Conservation (phyloP, 2,888 invertebrate genomes). For the Argyra leucocephala region DNA sequence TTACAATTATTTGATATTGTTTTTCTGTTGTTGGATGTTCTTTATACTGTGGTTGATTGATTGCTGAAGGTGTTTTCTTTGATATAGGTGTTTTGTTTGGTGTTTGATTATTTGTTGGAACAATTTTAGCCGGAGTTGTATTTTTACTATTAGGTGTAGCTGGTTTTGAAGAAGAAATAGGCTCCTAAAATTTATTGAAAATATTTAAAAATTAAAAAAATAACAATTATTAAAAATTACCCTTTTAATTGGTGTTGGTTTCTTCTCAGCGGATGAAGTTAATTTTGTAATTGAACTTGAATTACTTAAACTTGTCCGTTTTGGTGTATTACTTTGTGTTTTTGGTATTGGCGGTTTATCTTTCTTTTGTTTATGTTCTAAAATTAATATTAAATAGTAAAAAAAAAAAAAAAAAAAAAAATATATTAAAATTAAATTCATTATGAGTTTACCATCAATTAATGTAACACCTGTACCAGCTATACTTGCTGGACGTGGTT, state of each 20-base stretch:
- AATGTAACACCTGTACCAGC: conserved; percentile 72
- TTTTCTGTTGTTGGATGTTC: conserved; percentile 26
- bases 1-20: conserved; percentile 16
- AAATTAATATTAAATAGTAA: too few relatives aligned
- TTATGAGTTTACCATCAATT: conserved; percentile 43
- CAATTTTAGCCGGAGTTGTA: neutral
- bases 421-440: conserved; percentile 30
- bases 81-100: neutral
- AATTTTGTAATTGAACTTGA: conserved; percentile 37
- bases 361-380: conserved; percentile 36
- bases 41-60: conserved; percentile 23
- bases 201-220: too few relatives aligned
- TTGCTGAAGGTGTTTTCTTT: neutral
- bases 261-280: conserved; percentile 36
- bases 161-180: neutral
- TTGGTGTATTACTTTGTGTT: conserved; percentile 43
- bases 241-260: conserved; percentile 34
- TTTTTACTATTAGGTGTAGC: neutral
- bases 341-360: conserved; percentile 47
- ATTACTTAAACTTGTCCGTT: conserved; percentile 40
- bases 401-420: conserved; percentile 16
- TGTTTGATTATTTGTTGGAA: neutral
- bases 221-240: conserved; percentile 23
- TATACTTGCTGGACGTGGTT: conserved; percentile 72
- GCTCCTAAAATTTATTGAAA: conserved; percentile 11